Conservation (phyloP, 2,797 vertebrate genomes). For the Spinus pinus region DNA sequence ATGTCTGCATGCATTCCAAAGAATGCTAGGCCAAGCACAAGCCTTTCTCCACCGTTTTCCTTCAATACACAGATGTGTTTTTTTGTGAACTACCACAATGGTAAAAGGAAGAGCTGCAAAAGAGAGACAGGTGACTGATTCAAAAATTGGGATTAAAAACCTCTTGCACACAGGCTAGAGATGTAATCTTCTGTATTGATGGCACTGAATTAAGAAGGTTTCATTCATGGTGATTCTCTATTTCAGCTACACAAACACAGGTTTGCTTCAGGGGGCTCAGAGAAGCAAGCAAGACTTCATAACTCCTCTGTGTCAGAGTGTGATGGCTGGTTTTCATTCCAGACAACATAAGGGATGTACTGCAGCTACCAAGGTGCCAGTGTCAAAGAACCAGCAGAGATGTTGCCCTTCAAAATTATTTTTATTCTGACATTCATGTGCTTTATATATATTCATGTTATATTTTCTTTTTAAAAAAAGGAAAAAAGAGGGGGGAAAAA, state of each 20-base stretch:
- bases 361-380: background rate
- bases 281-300: background rate
- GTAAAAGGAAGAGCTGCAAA: background rate
- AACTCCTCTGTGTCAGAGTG: background rate
- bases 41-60: background rate
- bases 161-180: background rate
- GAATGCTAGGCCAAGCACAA: background rate
- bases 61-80: rapidly evolving
- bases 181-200: background rate
- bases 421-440: background rate
- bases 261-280: background rate
- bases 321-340: background rate
- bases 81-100: background rate
- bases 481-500: rapidly evolving
- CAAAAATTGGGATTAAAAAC: background rate
- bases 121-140: background rate
- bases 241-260: background rate
- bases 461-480: background rate
- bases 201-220: background rate
- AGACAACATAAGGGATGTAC: background rate
- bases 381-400: background rate
- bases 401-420: background rate
- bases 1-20: background rate
- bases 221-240: background rate
- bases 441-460: background rate